A percentile compares a stretch with the other conserved stretches of the same genome.
These are phyloP conservation scores for Archips crataeganus DNA, from an alignment of 2,888 invertebrate species.

Conservation along the genomic window DNA sequence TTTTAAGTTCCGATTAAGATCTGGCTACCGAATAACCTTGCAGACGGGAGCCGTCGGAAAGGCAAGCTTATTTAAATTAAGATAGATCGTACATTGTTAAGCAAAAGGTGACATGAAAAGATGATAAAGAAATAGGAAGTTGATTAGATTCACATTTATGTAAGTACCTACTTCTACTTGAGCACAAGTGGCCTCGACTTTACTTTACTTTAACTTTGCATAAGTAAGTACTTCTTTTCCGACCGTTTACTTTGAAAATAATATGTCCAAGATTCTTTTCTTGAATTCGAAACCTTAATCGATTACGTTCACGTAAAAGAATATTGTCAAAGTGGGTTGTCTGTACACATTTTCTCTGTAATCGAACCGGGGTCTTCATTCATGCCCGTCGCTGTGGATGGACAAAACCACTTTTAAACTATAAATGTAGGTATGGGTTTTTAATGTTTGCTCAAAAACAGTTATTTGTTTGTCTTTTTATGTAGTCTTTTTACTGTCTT, in stretches of 20 bases:
- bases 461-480: neutral
- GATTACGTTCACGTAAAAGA: neutral
- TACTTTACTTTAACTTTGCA: neutral
- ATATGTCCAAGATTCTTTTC: too few species aligned
- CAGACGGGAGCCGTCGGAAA: slow-evolving; percentile 59
- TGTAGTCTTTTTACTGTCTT: neutral
- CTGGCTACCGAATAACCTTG: slow-evolving; percentile 68
- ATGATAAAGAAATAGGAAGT: neutral
- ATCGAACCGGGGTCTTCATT: slow-evolving; percentile 46
- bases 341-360: slow-evolving; percentile 17
- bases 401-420: slow-evolving; percentile 50
- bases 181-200: neutral
- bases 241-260: too few species aligned
- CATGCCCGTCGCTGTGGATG: slow-evolving; percentile 54
- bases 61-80: slow-evolving; percentile 31
- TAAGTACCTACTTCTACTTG: too few species aligned
- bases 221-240: too few species aligned
- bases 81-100: slow-evolving; percentile 13
- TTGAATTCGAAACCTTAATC: too few species aligned
- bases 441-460: slow-evolving; percentile 29
- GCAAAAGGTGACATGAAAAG: slow-evolving; percentile 19
- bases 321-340: neutral
- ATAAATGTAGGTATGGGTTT: slow-evolving; percentile 52
- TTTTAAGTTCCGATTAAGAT: slow-evolving; percentile 59
- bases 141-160: neutral